Evolutionary conservation across 2,113 vertebrate species (phyloP).

Genomic region (Fregetta grallaria): DNA sequence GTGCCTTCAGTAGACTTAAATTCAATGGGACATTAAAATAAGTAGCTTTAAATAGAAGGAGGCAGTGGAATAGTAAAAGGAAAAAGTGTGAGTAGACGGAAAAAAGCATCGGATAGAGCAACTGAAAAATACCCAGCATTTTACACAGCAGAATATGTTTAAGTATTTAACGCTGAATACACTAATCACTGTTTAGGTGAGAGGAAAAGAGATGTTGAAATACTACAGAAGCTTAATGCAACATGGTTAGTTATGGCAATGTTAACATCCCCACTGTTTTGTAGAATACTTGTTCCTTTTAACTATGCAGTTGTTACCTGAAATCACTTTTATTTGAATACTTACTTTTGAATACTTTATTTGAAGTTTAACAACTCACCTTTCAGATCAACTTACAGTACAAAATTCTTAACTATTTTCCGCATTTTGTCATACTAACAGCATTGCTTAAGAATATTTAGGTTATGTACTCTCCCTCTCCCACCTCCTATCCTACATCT

Average conservation of each 20-base stretch:
- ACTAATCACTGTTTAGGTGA: background rate
- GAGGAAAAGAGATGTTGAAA: background rate
- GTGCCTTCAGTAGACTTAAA: background rate
- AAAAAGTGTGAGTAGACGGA: background rate
- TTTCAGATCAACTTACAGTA: background rate
- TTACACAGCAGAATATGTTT: background rate
- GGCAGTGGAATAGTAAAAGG: background rate
- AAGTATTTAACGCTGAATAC: background rate
- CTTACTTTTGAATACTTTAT: background rate
- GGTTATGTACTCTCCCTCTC: background rate
- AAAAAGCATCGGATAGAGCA: background rate
- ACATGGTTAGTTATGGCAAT: background rate
- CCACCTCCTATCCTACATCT: background rate
- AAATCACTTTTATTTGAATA: background rate
- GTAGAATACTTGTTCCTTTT: background rate
- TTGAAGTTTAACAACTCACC: background rate
- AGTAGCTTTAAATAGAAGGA: background rate
- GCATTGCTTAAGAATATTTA: background rate
- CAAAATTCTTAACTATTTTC: background rate
- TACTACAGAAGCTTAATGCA: background rate
- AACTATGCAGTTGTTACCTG: background rate
- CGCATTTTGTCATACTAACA: background rate
- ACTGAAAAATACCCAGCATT: background rate
- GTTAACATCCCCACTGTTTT: background rate
- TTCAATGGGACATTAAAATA: background rate